Percentiles rank a stretch among this genome's conserved stretches.
phyloP scores from a whole-genome alignment of 2,888 invertebrate species.

The Mamestra brassicae region DNA sequence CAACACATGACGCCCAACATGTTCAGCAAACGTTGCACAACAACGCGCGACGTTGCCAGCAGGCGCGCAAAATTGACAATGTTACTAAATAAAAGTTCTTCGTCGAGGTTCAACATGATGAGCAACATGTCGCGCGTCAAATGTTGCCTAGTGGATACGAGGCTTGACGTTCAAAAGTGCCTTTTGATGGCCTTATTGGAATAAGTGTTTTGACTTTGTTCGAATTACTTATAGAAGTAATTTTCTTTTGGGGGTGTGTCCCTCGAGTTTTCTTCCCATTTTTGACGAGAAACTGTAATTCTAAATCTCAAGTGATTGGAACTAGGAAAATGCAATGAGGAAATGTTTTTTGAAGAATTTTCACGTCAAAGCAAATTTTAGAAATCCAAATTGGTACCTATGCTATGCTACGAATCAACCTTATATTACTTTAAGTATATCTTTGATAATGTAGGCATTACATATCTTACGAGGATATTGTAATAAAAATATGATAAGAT shows the following conservation, averaged over 20 bases:
- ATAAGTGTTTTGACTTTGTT: too few species aligned
- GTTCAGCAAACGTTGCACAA: too few species aligned
- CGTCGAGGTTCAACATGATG: too few species aligned
- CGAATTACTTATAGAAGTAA: background rate
- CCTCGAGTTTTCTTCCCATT: background rate
- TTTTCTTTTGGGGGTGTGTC: background rate
- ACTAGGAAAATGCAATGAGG: background rate
- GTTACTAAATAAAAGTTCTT: too few species aligned
- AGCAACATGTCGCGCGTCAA: too few species aligned
- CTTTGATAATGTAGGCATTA: background rate
- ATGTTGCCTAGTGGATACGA: too few species aligned
- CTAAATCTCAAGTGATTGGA: background rate
- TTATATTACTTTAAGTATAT: background rate
- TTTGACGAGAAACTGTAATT: background rate
- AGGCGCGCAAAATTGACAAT: too few species aligned
- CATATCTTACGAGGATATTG: background rate
- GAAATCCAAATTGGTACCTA: background rate
- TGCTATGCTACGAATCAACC: background rate
- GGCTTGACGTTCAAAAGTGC: too few species aligned
- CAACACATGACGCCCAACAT: too few species aligned
- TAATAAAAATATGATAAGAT: slow-evolving; percentile 32
- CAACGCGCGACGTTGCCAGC: too few species aligned
- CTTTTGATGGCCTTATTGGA: too few species aligned
- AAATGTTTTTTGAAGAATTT: background rate
- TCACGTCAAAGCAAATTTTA: background rate